Evolutionary conservation across 92 coral and sea anemone species (phyloP).

Genomic region (Epizoanthus ramosus): DNA sequence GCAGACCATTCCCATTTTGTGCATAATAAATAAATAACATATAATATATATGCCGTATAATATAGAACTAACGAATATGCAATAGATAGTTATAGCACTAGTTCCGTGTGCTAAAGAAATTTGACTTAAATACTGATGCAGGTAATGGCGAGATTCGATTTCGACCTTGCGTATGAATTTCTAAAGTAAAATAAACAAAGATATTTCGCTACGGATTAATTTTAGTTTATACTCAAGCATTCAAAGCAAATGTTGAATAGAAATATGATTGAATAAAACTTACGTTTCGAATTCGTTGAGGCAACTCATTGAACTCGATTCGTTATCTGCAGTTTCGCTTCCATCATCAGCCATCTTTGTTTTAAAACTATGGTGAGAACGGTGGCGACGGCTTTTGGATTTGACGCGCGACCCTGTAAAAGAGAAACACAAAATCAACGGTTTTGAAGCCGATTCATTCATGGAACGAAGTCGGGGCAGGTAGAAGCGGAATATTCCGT

Average conservation of each 20-base stretch:
- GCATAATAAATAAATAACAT: too few species aligned
- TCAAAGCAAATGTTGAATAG: not conserved
- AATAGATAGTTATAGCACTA: too few species aligned
- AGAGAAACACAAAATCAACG: not conserved
- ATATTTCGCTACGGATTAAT: not conserved
- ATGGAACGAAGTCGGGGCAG: not conserved
- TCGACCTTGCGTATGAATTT: too few species aligned
- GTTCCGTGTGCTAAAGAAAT: too few species aligned
- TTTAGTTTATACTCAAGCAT: too few species aligned
- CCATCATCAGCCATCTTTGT: constrained; percentile 22
- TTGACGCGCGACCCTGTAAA: constrained; percentile 23
- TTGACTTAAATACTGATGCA: too few species aligned
- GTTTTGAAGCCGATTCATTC: not conserved
- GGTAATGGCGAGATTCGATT: too few species aligned
- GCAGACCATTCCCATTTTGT: too few species aligned
- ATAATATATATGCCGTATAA: too few species aligned
- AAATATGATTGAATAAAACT: constrained; percentile 21
- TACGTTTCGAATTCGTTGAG: constrained; percentile 84
- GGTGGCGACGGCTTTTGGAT: not conserved
- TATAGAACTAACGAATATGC: too few species aligned
- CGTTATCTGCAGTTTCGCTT: constrained; percentile 47
- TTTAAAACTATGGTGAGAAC: not conserved
- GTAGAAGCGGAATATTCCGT: too few species aligned
- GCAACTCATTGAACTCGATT: constrained; percentile 69
- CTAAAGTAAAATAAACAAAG: not conserved